These are phyloP conservation scores for Lochmaea capreae DNA, from an alignment of 2,888 invertebrate species.

Conservation along the genomic window DNA sequence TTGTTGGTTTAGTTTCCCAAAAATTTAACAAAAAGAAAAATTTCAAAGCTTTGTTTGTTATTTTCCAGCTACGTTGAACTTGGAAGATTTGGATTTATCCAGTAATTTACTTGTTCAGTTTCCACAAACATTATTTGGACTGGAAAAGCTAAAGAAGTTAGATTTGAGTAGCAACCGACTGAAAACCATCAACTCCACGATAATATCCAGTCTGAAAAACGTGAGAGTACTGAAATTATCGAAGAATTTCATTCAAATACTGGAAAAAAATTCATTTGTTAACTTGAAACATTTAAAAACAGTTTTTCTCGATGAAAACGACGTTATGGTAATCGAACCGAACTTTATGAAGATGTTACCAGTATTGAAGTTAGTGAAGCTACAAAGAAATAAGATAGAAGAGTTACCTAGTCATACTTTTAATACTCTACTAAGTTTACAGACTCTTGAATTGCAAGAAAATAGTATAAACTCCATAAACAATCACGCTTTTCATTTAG, in stretches of 20 bases:
- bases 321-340: conserved; percentile 79
- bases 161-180: conserved; percentile 85
- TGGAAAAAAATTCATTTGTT: conserved; percentile 79
- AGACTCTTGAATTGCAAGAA: conserved; percentile 82
- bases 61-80: conserved; percentile 67
- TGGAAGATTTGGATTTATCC: conserved; percentile 82
- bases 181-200: conserved; percentile 75
- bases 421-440: conserved; percentile 79
- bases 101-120: conserved; percentile 81
- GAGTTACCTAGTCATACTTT: conserved; percentile 83
- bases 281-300: conserved; percentile 77
- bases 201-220: conserved; percentile 76
- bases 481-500: conserved; percentile 79
- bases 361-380: conserved; percentile 69
- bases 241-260: conserved; percentile 78
- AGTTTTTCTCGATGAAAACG: conserved; percentile 85
- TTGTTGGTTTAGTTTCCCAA: no score
- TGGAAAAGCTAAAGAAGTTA: conserved; percentile 76
- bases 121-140: conserved; percentile 76
- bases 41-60: no score
- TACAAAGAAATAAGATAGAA: conserved; percentile 79
- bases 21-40: no score
- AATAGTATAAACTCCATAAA: conserved; percentile 81
- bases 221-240: conserved; percentile 79
- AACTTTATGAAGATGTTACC: conserved; percentile 79